phyloP scores from a whole-genome alignment of 2,888 invertebrate genomes.

The Megastigmus dorsalis region DNA sequence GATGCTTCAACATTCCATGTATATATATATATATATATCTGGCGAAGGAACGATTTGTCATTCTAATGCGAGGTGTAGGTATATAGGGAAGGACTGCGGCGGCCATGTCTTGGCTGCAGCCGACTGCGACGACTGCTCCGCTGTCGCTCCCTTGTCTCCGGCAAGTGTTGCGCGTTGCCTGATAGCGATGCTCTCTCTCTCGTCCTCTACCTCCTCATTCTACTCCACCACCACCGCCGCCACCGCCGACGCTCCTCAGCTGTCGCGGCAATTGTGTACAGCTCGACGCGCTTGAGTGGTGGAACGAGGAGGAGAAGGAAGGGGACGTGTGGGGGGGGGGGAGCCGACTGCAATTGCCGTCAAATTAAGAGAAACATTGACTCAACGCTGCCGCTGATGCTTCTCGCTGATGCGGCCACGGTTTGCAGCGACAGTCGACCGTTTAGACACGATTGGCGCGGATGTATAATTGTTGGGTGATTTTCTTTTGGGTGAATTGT shows the following conservation, averaged over 20 bases:
- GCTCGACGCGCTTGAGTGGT: neutral
- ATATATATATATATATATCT: too few species aligned
- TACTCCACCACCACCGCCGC: neutral
- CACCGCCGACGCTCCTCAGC: neutral
- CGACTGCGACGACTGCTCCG: neutral
- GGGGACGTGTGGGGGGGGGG: too few species aligned
- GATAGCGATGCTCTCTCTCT: neutral
- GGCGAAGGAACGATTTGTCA: slow-evolving; percentile 26
- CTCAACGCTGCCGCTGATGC: neutral
- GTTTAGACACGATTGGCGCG: too few species aligned
- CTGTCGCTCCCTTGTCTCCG: slow-evolving; percentile 28
- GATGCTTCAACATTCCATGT: too few species aligned
- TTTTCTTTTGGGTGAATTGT: neutral
- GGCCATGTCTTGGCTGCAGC: neutral
- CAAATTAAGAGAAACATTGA: slow-evolving; percentile 31
- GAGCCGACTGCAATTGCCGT: neutral
- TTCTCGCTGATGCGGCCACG: too few species aligned
- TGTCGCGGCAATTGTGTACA: neutral
- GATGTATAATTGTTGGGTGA: neutral
- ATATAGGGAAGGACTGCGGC: too few species aligned
- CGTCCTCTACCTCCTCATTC: neutral
- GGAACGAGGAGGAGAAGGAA: too few species aligned
- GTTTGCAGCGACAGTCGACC: too few species aligned
- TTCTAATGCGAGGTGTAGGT: slow-evolving; percentile 27
- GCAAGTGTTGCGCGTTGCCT: slow-evolving; percentile 18